Conservation (phyloP, 2,888 invertebrate genomes). For the Chloromyia formosa region DNA sequence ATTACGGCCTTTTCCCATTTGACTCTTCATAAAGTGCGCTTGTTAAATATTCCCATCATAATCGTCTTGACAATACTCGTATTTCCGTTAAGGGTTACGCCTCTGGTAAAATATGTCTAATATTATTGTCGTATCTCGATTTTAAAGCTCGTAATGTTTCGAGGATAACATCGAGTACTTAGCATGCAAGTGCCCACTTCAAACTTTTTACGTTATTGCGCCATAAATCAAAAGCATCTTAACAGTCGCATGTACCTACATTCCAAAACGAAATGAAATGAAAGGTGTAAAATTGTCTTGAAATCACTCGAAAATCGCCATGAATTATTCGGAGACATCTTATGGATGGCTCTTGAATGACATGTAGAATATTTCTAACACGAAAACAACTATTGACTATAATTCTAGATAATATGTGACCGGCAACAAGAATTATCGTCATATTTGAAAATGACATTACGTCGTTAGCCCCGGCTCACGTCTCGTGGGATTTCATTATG, state of each 20-base stretch:
- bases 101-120: background rate
- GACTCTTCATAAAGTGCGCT: background rate
- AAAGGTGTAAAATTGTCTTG: conserved; percentile 37
- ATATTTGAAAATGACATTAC: conserved; percentile 27
- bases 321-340: conserved; percentile 29
- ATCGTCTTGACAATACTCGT: conserved; percentile 38
- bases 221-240: conserved; percentile 34
- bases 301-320: conserved; percentile 28
- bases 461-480: too few relatives aligned
- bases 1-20: conserved; percentile 2
- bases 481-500: too few relatives aligned
- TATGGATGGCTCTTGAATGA: background rate
- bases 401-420: conserved; percentile 24
- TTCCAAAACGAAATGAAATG: conserved; percentile 12
- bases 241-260: background rate
- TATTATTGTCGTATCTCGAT: conserved; percentile 1
- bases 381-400: conserved; percentile 26
- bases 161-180: conserved; percentile 14
- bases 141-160: conserved; percentile 27
- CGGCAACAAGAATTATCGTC: conserved; percentile 5
- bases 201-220: conserved; percentile 32
- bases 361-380: conserved; percentile 24
- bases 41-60: conserved; percentile 40
- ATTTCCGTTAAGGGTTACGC: conserved; percentile 12
- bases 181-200: conserved; percentile 37